Base-by-base conservation (phyloP, 1,140 invertebrate species). In the Saccostrea cuccullata region DNA sequence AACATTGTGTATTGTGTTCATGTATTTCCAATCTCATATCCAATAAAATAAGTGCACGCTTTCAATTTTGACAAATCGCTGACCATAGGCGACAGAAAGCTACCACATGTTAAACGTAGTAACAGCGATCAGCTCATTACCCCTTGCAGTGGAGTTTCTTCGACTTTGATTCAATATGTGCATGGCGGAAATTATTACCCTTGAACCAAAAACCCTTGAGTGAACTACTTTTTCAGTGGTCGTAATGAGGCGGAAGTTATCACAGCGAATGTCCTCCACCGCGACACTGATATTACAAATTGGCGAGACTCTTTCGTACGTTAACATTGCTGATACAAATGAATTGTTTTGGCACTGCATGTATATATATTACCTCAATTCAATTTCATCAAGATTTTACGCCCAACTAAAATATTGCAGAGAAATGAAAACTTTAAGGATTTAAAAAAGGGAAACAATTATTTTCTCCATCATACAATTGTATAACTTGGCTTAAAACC, bases 141-240 rank as follows among this genome's bases (percentile, higher is more conserved):
- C 13, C 15, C 26, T 77, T 26, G 15, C 23, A 36, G 26, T 36
- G 30, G 26, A 36, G 70, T 77, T 77, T 73, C 67, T 73, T 26
- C 26, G 67, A 73, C 67, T 73, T 73, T 73, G 6, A 73, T 73
- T 77, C 70, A 30, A 36, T 77, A 77, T 77, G 70, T 77, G 70
- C 70, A 77, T 17, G 36, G 70, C 70, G 70, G 70, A 77, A 77
- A 77, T 77, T 77, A 77, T 77, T 77, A 77, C 70, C 30, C 26
- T 77, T 30, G 70, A 77, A 77, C 70, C 26, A 77, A 36, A n/a
- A 77, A 26, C 12, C 23, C 26, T 15, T 15, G 70, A 77, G 12
- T 77, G 70, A 77, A 77, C 70, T 77, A 77, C 30, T 77, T 77
- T 77, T 77, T 77, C 70, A 77, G 26, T 30, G 30, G 70, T 77